phyloP scores from a whole-genome alignment of 2,797 vertebrate species.

The Ptychobarbus kaznakovi region DNA sequence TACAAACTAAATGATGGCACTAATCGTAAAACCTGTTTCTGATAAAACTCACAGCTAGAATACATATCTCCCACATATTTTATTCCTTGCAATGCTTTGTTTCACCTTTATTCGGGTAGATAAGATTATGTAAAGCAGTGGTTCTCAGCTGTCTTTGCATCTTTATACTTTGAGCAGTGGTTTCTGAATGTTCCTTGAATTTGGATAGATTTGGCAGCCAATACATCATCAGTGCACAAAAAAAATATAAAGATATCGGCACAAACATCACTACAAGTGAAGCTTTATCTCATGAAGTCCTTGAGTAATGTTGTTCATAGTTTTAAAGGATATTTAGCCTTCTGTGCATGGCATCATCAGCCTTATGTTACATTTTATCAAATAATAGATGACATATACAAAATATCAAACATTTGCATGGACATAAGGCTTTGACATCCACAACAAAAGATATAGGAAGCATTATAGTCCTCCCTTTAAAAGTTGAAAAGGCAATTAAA shows the following conservation, averaged over 20 bases:
- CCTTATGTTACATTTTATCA: background rate
- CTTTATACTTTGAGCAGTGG: background rate
- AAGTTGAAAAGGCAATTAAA: background rate
- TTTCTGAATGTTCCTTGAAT: background rate
- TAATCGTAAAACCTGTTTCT: background rate
- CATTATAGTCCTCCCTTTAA: background rate
- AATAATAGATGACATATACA: background rate
- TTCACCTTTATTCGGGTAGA: slow-evolving; percentile 51
- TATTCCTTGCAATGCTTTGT: background rate
- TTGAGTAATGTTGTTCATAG: background rate
- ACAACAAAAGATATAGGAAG: background rate
- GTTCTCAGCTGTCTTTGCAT: background rate
- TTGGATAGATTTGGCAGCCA: background rate
- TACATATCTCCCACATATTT: background rate
- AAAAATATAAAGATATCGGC: background rate
- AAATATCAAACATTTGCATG: background rate
- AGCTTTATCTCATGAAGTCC: too few species aligned
- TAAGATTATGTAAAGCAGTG: slow-evolving; percentile 4
- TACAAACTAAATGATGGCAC: slow-evolving; percentile 8
- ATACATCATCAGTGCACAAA: background rate
- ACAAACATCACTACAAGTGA: background rate
- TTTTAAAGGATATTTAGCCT: background rate
- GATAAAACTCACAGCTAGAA: slow-evolving; percentile 12
- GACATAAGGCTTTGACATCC: background rate
- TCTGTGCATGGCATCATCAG: background rate